These are phyloP conservation scores for Schrankia costaestrigalis DNA, from an alignment of 2,888 invertebrate species.

Conservation along the genomic window DNA sequence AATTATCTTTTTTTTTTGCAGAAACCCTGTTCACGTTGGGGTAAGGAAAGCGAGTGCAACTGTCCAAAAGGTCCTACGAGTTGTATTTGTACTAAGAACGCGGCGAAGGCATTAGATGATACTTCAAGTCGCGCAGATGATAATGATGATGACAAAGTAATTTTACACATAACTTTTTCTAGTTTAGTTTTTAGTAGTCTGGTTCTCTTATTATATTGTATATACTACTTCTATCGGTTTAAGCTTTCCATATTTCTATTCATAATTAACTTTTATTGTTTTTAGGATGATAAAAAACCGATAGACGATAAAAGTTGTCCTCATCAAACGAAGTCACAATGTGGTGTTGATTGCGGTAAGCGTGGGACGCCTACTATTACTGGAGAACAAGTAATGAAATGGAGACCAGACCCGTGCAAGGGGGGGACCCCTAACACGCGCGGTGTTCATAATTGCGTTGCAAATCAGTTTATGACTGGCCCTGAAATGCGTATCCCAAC, in stretches of 20 bases:
- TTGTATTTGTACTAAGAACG: constrained; percentile 52
- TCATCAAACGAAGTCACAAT: constrained; percentile 34
- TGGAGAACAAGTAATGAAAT: constrained; percentile 35
- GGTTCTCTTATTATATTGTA: too few relatives aligned
- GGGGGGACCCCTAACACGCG: too few relatives aligned
- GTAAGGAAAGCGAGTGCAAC: constrained; percentile 54
- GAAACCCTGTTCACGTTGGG: constrained; percentile 63
- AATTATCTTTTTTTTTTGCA: constrained; percentile 15
- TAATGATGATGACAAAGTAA: constrained; percentile 40
- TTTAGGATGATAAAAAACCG: constrained; percentile 37
- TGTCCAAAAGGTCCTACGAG: constrained; percentile 61
- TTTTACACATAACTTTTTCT: too few relatives aligned
- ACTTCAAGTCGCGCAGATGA: constrained; percentile 39
- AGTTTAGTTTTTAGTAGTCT: too few relatives aligned
- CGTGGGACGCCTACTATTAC: constrained; percentile 25
- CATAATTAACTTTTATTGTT: neutral
- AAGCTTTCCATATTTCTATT: neutral
- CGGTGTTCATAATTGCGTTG: too few relatives aligned
- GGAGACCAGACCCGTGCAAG: constrained; percentile 48
- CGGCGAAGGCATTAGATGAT: constrained; percentile 40
- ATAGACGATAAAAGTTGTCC: constrained; percentile 45
- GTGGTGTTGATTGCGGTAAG: constrained; percentile 50
- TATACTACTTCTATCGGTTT: neutral
- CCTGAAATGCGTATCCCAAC: constrained; percentile 45
- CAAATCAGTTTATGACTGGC: constrained; percentile 60